Percentiles rank a stretch among this genome's conserved stretches.
phyloP scores from a whole-genome alignment of 2,113 vertebrate species.

The Coreoperca whiteheadi region DNA sequence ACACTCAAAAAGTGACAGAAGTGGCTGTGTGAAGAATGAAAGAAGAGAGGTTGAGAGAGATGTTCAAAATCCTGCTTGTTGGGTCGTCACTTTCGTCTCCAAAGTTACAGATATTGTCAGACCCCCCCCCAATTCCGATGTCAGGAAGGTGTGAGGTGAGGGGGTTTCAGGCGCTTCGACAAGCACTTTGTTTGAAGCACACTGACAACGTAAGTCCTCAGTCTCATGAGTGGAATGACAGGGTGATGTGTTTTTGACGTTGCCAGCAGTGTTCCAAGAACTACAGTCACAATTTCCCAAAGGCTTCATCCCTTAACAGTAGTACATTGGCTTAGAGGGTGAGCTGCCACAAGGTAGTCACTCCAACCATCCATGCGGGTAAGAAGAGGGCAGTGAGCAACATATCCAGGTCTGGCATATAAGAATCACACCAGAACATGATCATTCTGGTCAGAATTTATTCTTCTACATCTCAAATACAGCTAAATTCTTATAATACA shows the following conservation, averaged over 20 bases:
- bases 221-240: slow-evolving; percentile 22
- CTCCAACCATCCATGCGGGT: slow-evolving; percentile 20
- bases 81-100: slow-evolving; percentile 15
- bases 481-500: background rate
- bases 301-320: background rate
- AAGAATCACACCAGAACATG: background rate
- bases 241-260: slow-evolving; percentile 12
- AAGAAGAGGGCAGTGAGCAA: background rate
- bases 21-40: background rate
- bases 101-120: slow-evolving; percentile 8
- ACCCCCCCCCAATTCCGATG: background rate
- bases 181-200: slow-evolving; percentile 24
- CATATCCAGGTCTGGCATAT: background rate
- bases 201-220: slow-evolving; percentile 26
- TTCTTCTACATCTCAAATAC: background rate
- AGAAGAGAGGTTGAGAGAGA: background rate
- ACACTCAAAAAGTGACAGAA: background rate
- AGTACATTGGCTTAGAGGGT: slow-evolving; percentile 1
- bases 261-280: background rate
- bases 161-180: background rate
- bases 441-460: background rate
- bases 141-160: background rate
- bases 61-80: background rate
- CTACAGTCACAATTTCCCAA: background rate
- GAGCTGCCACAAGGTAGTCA: slow-evolving; percentile 16